Evolutionary conservation across 2,888 invertebrate species (phyloP).

Genomic region (Rhagonycha lutea): DNA sequence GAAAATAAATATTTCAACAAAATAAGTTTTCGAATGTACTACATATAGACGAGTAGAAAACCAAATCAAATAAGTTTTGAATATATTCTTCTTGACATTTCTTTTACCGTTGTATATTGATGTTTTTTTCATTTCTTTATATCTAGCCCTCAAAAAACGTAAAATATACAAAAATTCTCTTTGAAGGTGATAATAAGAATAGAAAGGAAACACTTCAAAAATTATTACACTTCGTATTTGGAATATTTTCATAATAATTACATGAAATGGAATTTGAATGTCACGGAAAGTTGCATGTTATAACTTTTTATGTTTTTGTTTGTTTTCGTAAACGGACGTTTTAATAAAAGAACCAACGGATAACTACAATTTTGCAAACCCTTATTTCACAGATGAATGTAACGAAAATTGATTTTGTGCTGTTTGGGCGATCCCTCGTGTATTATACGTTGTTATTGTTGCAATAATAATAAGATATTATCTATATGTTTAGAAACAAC

Average conservation of each 20-base stretch:
- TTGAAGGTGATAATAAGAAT: neutral
- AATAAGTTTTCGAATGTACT: neutral
- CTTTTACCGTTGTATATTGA: neutral
- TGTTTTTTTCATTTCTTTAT: neutral
- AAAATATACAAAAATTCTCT: neutral
- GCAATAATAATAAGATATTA: slow-evolving; percentile 4
- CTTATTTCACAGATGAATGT: neutral
- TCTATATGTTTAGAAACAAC: slow-evolving; percentile 12
- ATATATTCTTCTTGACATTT: neutral
- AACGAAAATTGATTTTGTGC: neutral
- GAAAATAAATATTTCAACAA: neutral
- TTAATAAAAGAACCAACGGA: neutral
- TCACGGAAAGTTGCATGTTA: neutral
- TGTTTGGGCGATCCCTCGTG: neutral
- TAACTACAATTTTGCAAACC: too few relatives aligned
- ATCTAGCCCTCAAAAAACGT: neutral
- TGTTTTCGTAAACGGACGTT: neutral
- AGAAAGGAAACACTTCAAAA: neutral
- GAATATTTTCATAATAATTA: neutral
- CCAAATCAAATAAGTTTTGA: neutral
- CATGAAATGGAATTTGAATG: neutral
- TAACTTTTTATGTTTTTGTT: neutral
- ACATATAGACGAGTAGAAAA: neutral
- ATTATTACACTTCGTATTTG: neutral
- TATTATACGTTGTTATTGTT: neutral